Percentiles rank a stretch among this genome's conserved stretches.
These are phyloP conservation scores for Plebejus melissa DNA, from an alignment of 2,888 invertebrate species.

Conservation along the genomic window DNA sequence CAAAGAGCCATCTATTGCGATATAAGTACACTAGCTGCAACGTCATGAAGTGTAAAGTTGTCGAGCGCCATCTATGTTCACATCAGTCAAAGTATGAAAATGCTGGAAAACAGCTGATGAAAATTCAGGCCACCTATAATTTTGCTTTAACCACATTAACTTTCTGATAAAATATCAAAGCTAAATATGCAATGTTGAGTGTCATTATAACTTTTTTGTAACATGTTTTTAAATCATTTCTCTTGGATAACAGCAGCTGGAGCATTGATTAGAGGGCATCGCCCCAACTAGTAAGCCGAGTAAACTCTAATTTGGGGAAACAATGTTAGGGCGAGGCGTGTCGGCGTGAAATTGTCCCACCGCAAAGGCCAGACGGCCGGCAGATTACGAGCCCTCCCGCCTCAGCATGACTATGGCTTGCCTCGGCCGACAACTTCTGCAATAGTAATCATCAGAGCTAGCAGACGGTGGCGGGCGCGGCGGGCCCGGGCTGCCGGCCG, in stretches of 20 bases:
- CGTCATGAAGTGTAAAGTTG: too few species aligned
- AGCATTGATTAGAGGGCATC: background rate
- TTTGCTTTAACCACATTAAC: too few species aligned
- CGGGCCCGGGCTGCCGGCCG: conserved; percentile 37
- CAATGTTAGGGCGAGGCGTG: conserved; percentile 32
- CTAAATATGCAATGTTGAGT: background rate
- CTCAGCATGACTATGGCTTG: background rate
- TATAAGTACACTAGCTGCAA: background rate
- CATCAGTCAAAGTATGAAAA: background rate
- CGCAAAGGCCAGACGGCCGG: conserved; percentile 44
- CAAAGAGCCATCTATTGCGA: background rate
- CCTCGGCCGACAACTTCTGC: background rate
- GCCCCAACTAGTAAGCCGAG: background rate
- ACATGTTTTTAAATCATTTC: background rate
- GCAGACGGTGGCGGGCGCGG: background rate
- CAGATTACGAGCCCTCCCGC: conserved; percentile 33
- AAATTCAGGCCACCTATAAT: background rate
- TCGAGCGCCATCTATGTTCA: background rate
- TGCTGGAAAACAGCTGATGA: background rate
- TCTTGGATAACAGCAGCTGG: background rate
- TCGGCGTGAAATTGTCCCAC: conserved; percentile 40
- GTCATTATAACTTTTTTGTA: background rate
- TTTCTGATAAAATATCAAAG: too few species aligned
- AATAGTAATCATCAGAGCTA: background rate
- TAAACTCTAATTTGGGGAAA: background rate